Base-by-base conservation (phyloP, 2,888 invertebrate species). In the Drosophila borealis region DNA sequence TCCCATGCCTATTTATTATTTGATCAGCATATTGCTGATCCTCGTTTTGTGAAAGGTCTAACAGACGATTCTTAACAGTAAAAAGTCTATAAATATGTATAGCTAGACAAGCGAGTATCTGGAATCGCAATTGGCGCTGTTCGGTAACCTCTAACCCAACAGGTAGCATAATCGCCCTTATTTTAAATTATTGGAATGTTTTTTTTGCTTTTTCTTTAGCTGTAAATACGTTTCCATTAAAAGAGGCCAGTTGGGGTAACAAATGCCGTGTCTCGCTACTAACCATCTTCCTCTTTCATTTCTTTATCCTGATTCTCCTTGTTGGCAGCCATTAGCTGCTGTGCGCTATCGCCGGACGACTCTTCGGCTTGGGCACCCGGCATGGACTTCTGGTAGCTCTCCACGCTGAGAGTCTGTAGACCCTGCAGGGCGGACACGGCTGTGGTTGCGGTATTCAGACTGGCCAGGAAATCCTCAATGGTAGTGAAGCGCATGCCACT, bases 371-470 rank as follows among this genome's bases (percentile, higher is more conserved):
- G 19, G 2, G 13, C 17, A 19, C 50, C 44, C 3, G 14, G 34
- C 36, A 78, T 64, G 2, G 44, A 57, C 4, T 33, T 61, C 29
- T 59, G 44, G 17, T 78, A 78, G 9, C 17, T 57, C 13, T 78
- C 79, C 33, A 75, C 42, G n/a, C 50, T 63, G 5, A 69, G 21
- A 1, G 25, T 45, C 5, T 45, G 37, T 0, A 59, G 19, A 6
- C 70, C 76, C 46, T 68, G 53, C 4, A 75, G 39, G 0, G 75
- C 57, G 1, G 17, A 42, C 8, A 75, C 54, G 0, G 68, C 53
- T 0, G 73, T 76, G 11, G 79, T 72, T 3, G 57, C 51, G 3
- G 60, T 65, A 14, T 68, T 78, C 4, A 78, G 57, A 17, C 75
- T 75, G 25, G 60, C 42, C 11, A 78, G 21, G 5, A 78, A 78